A percentile compares a stretch with the other conserved stretches of the same genome.
Conservation (phyloP, 2,113 vertebrate species). For the Gymnarchus niloticus region DNA sequence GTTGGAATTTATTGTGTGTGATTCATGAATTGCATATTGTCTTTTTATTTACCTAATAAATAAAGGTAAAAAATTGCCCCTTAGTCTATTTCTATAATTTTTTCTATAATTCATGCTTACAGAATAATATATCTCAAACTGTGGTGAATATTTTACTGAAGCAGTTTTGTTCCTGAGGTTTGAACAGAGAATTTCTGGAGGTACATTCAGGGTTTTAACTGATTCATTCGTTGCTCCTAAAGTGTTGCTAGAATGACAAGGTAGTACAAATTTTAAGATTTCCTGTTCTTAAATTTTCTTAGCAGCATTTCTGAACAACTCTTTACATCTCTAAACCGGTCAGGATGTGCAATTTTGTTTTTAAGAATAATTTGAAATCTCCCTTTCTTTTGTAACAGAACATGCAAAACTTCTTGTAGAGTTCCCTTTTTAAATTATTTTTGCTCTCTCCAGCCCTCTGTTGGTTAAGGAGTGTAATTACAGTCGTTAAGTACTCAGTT, state of each 20-base stretch:
- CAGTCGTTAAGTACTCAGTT: not conserved
- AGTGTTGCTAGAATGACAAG: not conserved
- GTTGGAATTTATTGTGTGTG: not conserved
- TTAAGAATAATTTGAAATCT: not conserved
- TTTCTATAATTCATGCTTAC: not conserved
- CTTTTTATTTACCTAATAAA: not conserved
- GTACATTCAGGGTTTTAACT: not conserved
- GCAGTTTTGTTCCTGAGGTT: not conserved
- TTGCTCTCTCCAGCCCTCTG: not conserved
- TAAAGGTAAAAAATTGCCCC: not conserved
- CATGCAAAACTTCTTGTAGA: not conserved
- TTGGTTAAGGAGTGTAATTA: not conserved
- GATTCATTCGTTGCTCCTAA: not conserved
- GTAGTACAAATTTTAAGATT: not conserved
- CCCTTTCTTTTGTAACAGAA: not conserved
- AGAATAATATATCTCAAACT: not conserved
- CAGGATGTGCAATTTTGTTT: too few relatives aligned
- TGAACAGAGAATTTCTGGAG: not conserved
- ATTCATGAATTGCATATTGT: not conserved
- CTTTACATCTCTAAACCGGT: not conserved
- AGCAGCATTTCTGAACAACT: not conserved
- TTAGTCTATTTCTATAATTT: not conserved
- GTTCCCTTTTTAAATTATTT: not conserved
- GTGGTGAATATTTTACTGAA: not conserved
- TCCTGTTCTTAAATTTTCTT: not conserved